These are phyloP conservation scores for Lepetodrilus schrolli DNA, from an alignment of 2,888 invertebrate species.

Conservation along the genomic window DNA sequence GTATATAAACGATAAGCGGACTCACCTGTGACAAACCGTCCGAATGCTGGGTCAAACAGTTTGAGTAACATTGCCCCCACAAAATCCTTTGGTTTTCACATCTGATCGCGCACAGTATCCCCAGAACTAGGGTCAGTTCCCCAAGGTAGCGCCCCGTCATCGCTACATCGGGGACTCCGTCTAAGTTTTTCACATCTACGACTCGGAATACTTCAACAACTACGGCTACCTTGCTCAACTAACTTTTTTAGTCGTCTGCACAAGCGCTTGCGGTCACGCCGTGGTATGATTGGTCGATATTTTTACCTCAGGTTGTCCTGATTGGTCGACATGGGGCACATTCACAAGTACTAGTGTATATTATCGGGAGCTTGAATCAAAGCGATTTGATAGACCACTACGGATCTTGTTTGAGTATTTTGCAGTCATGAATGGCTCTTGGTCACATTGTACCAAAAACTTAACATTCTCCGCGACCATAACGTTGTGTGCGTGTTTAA, in stretches of 20 bases:
- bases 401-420: too few relatives aligned
- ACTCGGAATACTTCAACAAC: background rate
- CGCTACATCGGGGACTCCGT: conserved; percentile 6
- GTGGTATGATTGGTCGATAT: conserved; percentile 11
- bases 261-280: conserved; percentile 6
- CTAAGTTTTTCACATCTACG: background rate
- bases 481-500: too few relatives aligned
- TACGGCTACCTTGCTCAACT: too few relatives aligned
- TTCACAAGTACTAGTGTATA: too few relatives aligned
- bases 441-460: too few relatives aligned
- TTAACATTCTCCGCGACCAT: too few relatives aligned
- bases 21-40: background rate
- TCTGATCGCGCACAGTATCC: background rate
- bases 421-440: too few relatives aligned
- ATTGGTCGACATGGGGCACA: too few relatives aligned
- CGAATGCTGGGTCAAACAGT: background rate
- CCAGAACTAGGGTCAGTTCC: background rate
- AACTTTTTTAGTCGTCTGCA: background rate
- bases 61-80: conserved; percentile 15
- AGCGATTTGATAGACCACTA: too few relatives aligned
- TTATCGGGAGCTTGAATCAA: too few relatives aligned
- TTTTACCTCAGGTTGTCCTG: too few relatives aligned
- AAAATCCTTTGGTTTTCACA: background rate
- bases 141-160: conserved; percentile 6
- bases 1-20: too few relatives aligned